Base-by-base conservation (phyloP, 2,113 vertebrate genomes). In the Tachuris rubrigastra region DNA sequence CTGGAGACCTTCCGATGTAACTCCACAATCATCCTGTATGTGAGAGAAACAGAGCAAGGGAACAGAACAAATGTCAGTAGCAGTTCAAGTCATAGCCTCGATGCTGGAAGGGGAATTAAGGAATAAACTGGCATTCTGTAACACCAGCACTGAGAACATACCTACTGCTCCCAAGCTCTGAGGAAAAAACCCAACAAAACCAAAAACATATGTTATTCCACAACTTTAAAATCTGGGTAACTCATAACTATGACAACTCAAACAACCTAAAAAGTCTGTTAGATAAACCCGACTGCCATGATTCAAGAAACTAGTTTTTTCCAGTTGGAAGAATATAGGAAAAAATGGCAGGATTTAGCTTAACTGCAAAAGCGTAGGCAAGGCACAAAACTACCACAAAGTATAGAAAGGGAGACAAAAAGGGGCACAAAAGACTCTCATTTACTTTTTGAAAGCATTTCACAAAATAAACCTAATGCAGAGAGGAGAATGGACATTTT, bases 1-100 rank as follows among this genome's bases (percentile, higher is more conserved):
- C 99, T 99, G 96, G 99, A 99, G 31, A 99, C 99, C 90, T 99
- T 99, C 39, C 99, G 98, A 93, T 99, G 99, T 19, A 99, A 98
- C 94, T 99, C 99, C 92, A 99, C 99, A 5, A 99, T 99, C 99
- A 99, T 99, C 98, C 99, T 99, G 78, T 7, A 62, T 5, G 3
- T 39, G 20, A 59, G 42, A 93, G 22, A 78, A 4, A 60, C 24
- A 95, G 74, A 37, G 22, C 24, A 87, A 85, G 52, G 33, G 10
- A 89, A 91, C 22, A 92, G 19, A 11, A 78, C 47, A 85, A 50
- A 24, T 5, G 18, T 91, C 89, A 94, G 49, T 25, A 66, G 46
- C 53, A 93, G 33, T 67, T 82, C 44, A 63, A 74, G 73, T 37
- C 56, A 50, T 35, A 80, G 27, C 10, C 41, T 65, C 1, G 1